A percentile compares a stretch with the other conserved stretches of the same genome.
Conservation (phyloP, 2,113 vertebrate species). For the Theristicus caerulescens region DNA sequence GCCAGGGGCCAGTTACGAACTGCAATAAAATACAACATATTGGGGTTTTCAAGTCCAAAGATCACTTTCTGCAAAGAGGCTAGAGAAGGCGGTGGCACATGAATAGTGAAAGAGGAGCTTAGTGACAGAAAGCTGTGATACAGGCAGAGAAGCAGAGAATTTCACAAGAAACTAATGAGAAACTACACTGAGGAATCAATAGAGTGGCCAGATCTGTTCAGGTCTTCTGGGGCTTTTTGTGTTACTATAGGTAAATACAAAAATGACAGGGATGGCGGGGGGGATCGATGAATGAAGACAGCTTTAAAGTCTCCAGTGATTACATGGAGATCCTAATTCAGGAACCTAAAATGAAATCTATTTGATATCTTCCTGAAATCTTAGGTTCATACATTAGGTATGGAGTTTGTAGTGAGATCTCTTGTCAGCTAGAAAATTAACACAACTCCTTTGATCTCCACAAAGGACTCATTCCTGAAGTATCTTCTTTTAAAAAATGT, state of each 20-base stretch:
- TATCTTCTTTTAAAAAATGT: neutral
- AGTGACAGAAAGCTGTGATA: neutral
- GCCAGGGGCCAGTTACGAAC: neutral
- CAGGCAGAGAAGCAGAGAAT: neutral
- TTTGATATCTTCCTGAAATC: neutral
- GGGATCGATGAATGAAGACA: neutral
- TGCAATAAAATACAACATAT: neutral
- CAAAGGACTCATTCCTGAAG: neutral
- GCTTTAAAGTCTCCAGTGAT: neutral
- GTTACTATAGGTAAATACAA: neutral
- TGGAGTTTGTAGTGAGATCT: neutral
- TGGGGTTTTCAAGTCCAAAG: neutral
- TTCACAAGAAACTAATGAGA: neutral
- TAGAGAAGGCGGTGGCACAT: neutral
- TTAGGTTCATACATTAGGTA: neutral
- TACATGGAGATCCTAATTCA: neutral
- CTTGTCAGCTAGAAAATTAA: neutral
- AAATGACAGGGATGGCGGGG: neutral
- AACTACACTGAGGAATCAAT: neutral
- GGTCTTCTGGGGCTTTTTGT: neutral
- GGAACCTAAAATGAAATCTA: neutral
- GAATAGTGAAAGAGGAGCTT: neutral
- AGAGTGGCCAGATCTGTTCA: neutral
- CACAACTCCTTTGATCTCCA: neutral
- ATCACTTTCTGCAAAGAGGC: neutral